A percentile compares a stretch with the other conserved stretches of the same genome.
phyloP scores from a whole-genome alignment of 2,888 invertebrate species.

The Latrodectus hesperus region DNA sequence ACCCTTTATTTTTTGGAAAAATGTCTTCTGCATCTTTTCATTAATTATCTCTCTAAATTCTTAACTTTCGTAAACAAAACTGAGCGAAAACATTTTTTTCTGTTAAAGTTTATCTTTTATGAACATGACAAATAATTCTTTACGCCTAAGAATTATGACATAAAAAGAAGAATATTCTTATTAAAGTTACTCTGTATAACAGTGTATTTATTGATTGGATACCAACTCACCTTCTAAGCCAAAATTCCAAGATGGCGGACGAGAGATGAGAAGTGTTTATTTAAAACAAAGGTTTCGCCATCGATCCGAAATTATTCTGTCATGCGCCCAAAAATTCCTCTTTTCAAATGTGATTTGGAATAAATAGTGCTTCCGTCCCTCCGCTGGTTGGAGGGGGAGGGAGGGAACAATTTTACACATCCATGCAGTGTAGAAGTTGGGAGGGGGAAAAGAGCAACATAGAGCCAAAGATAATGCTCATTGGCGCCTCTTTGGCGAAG shows the following conservation, averaged over 20 bases:
- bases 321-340: background rate
- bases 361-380: constrained; percentile 22
- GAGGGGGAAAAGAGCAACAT: background rate
- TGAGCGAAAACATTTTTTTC: no score
- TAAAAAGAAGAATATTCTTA: background rate
- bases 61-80: no score
- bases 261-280: constrained; percentile 27
- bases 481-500: background rate
- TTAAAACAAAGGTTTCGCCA: constrained; percentile 26
- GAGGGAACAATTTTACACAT: background rate
- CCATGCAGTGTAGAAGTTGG: background rate
- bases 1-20: no score
- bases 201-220: constrained; percentile 30
- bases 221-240: constrained; percentile 41
- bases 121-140: no score
- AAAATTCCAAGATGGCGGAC: background rate
- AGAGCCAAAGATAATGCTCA: background rate
- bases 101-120: no score
- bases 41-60: no score
- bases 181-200: constrained; percentile 33
- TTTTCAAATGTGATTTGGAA: constrained; percentile 4
- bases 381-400: background rate
- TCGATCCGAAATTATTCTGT: constrained; percentile 11
- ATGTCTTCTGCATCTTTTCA: no score
- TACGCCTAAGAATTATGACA: background rate